phyloP scores from a whole-genome alignment of 2,797 vertebrate genomes.

The Bradypodion ventrale region DNA sequence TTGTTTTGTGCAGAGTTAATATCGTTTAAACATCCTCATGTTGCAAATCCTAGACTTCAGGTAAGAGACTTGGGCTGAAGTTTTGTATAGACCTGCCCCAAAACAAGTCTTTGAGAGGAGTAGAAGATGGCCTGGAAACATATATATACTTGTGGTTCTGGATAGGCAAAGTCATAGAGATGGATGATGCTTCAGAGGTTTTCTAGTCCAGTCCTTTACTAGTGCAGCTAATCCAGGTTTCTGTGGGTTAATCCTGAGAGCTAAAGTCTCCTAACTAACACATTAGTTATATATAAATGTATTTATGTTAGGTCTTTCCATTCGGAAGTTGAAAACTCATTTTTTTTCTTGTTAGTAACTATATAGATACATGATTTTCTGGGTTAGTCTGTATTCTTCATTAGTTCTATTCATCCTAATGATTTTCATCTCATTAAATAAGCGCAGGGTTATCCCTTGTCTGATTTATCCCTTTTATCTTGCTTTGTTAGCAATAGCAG shows the following conservation, averaged over 20 bases:
- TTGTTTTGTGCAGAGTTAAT: constrained; percentile 87
- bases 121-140: background rate
- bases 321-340: background rate
- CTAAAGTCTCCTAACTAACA: too few species aligned
- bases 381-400: too few species aligned
- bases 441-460: background rate
- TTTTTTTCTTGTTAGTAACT: background rate
- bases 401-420: background rate
- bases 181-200: background rate
- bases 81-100: background rate
- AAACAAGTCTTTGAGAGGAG: background rate
- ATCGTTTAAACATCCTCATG: constrained; percentile 95
- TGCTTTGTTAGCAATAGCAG: too few species aligned
- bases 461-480: background rate
- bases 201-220: background rate
- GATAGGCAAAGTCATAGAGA: background rate
- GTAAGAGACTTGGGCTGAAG: constrained; percentile 65
- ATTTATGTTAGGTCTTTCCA: background rate
- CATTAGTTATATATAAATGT: background rate
- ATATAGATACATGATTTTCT: background rate
- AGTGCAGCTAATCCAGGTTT: too few species aligned
- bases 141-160: background rate
- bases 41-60: constrained; percentile 94
- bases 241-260: background rate
- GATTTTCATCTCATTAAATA: background rate